Base-by-base conservation (phyloP, 2,888 invertebrate species). In the Toxonevra muliebris region DNA sequence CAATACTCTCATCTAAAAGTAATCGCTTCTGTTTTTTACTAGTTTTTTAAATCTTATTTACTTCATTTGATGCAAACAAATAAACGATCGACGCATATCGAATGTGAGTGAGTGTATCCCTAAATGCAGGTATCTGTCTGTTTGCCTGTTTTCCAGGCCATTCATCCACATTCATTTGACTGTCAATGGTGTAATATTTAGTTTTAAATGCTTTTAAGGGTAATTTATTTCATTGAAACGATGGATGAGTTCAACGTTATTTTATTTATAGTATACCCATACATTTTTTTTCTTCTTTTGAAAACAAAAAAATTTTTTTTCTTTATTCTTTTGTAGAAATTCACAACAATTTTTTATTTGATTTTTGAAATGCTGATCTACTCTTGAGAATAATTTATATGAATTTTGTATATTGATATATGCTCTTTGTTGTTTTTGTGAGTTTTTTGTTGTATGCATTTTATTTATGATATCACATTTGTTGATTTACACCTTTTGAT, bases 381-480 rank as follows among this genome's bases (percentile, higher is more conserved):
- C 30, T 30, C 30, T 7, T 30, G 30, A 30, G 30, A 30, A 7
- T n/a, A n/a, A n/a, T 30, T 30, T 30, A 30, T 7, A 30, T 2
- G 30, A 30, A 30, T 30, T 30, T 30, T 30, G 2, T 30, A 30
- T 30, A 7, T 30, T 8, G 15, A 30, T 15, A 19, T 10, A 13
- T 53, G 3, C 7, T 30, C 30, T 30, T 30, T 30, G 7, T 30
- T 30, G n/a, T n/a, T 30, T 30, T 30, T 4, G 30, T 57, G 30
- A 19, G 41, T 57, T 79, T 76, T 78, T 71, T 71, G 78, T 75
- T 75, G 77, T 75, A 73, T 63, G 68, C 66, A 78, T 78, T 78
- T 78, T 79, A 79, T 79, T 78, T 78, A 78, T 79, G 79, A 78
- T 75, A 73, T 77, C 77, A 79, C 77, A 48, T 77, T 73, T 72